These are phyloP conservation scores for Lepilemur ruficaudatus DNA, from an alignment of 2,797 vertebrate species.

Conservation along the genomic window DNA sequence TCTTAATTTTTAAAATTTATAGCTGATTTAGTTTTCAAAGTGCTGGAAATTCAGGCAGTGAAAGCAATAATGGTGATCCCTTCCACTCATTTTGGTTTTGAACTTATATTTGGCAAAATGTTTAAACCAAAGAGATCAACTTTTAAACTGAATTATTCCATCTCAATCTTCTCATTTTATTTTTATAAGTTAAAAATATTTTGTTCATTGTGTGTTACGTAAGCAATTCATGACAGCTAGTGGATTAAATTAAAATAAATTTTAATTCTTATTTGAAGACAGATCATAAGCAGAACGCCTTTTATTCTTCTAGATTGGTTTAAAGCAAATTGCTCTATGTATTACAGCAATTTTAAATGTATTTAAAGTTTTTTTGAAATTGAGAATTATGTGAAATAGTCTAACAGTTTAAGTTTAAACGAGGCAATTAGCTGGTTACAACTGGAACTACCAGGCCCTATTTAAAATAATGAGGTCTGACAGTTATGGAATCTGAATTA, in stretches of 20 bases:
- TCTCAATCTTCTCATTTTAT: constrained; percentile 56
- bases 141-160: constrained; percentile 59
- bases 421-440: constrained; percentile 87
- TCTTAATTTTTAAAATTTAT: background rate
- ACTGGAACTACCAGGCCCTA: constrained; percentile 84
- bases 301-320: constrained; percentile 80
- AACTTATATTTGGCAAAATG: constrained; percentile 19
- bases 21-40: background rate
- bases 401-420: constrained; percentile 86
- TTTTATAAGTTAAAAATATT: constrained; percentile 62
- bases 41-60: background rate
- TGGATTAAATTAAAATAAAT: constrained; percentile 64
- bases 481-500: constrained; percentile 87
- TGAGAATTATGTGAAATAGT: constrained; percentile 85
- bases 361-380: constrained; percentile 84
- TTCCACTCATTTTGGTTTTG: background rate
- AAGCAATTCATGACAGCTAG: constrained; percentile 63
- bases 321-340: constrained; percentile 83
- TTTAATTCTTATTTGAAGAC: constrained; percentile 75
- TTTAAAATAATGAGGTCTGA: constrained; percentile 90
- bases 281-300: constrained; percentile 63
- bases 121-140: background rate
- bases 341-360: constrained; percentile 83
- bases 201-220: constrained; percentile 57
- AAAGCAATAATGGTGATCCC: background rate